Conservation (phyloP, 37 sponge, comb jelly and placozoan species). For the Petrosia ficiformis region DNA sequence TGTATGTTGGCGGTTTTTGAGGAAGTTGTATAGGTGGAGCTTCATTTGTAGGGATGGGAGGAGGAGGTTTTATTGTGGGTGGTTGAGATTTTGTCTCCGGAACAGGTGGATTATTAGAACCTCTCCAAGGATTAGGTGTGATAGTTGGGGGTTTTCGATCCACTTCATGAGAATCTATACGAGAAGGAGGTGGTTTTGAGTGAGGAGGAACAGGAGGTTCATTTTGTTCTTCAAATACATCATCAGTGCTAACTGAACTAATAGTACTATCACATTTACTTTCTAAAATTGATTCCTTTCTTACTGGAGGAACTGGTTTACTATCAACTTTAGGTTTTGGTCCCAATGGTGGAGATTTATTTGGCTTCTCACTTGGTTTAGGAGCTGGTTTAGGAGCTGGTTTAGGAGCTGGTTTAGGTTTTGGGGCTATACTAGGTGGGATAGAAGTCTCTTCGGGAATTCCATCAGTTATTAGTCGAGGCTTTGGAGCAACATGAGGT, state of each 20-base stretch:
- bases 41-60: background rate
- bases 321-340: background rate
- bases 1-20: background rate
- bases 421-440: background rate
- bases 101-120: conserved; percentile 2
- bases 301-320: conserved; percentile 7
- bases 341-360: conserved; percentile 1
- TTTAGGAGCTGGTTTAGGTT: conserved; percentile 11
- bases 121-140: background rate
- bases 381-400: conserved; percentile 28
- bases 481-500: background rate
- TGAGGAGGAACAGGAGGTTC: background rate
- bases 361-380: conserved; percentile 5
- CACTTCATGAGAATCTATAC: background rate
- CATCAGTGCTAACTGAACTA: no score
- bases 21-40: background rate
- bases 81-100: background rate
- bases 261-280: no score
- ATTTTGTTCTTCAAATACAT: no score
- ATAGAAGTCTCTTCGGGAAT: background rate
- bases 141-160: background rate
- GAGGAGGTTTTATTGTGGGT: conserved; percentile 19
- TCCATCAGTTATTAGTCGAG: no score
- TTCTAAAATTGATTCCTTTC: no score
- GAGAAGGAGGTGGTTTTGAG: conserved; percentile 19